Evolutionary conservation across 92 coral and sea anemone genomes (phyloP), one percentile per base, ranked within the genome.

Genomic region (Parazoanthus darwini): DNA sequence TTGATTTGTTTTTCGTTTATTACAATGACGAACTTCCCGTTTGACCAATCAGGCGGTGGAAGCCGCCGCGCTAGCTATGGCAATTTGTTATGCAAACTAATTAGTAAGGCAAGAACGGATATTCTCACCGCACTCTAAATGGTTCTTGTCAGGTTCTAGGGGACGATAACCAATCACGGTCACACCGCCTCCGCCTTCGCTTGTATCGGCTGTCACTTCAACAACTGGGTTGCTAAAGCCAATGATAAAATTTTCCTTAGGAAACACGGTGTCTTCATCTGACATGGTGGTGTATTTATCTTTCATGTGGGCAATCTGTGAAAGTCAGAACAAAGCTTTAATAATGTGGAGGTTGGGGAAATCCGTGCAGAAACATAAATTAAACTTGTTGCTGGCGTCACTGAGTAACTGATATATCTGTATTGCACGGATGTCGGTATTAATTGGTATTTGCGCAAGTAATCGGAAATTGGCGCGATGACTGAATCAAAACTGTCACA

Each of bases 221-320:
- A 86, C 85, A 11, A 90, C 86, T 35, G 98, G 98, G 88, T 94
- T 94, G 84, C 90, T 77, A 80, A 94, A 93, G 58, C 98, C 98
- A 88, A 93, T 77, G 74, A 91, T 82, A 79, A 88, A 94, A 26
- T 88, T 76, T 16, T 90, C 94, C 58, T 81, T 89, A 68, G 74
- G 89, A 33, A 46, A 15, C 74, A 54, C 78, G 6, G 81, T 74
- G 67, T 92, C 91, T 50, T 93, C 94, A 88, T 94, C 92, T 38
- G 79, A 85, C 98, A 94, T 94, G 35, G 93, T 82, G 43, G 92
- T 89, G 91, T 94, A 94, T 43, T 92, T 92, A 25, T 92, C 94
- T 76, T 90, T 89, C 48, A 87, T 81, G 68, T 90, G 82, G 83
- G 88, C 88, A 37, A 89, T 87, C 92, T 89, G 74, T 54, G 70